Conservation (phyloP, 2,888 invertebrate genomes). For the Dorcus parallelipipedus region DNA sequence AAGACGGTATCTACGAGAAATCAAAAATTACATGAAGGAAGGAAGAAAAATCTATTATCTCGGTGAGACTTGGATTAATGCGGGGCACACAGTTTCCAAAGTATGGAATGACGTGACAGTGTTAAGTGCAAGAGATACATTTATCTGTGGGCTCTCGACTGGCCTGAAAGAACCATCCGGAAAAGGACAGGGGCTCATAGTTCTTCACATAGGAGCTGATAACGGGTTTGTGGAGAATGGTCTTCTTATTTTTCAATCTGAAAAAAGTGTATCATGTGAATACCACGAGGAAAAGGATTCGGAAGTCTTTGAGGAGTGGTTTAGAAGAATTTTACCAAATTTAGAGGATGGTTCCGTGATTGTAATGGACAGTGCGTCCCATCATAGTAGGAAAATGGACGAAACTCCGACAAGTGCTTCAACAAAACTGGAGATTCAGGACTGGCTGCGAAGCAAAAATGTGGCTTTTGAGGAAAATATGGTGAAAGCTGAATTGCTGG, state of each 20-base stretch:
- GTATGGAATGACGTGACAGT: constrained; percentile 17
- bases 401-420: background rate
- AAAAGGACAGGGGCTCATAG: constrained; percentile 17
- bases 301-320: background rate
- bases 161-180: constrained; percentile 22
- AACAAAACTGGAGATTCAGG: constrained; percentile 8
- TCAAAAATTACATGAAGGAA: no score
- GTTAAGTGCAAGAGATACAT: constrained; percentile 11
- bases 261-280: constrained; percentile 17
- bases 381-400: no score
- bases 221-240: constrained; percentile 25
- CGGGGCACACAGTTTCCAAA: constrained; percentile 16
- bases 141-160: constrained; percentile 14
- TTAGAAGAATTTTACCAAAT: background rate
- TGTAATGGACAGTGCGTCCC: background rate
- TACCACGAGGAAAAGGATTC: constrained; percentile 24
- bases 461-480: background rate
- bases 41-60: background rate
- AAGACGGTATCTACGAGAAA: no score
- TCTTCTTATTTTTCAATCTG: constrained; percentile 17
- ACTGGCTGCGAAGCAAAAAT: constrained; percentile 8
- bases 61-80: constrained; percentile 27
- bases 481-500: no score
- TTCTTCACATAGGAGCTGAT: constrained; percentile 20
- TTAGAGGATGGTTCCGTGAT: background rate